Evolutionary conservation across 1,140 invertebrate species (phyloP), one percentile per base, ranked within the genome.

Genomic region (Whitmania pigra): DNA sequence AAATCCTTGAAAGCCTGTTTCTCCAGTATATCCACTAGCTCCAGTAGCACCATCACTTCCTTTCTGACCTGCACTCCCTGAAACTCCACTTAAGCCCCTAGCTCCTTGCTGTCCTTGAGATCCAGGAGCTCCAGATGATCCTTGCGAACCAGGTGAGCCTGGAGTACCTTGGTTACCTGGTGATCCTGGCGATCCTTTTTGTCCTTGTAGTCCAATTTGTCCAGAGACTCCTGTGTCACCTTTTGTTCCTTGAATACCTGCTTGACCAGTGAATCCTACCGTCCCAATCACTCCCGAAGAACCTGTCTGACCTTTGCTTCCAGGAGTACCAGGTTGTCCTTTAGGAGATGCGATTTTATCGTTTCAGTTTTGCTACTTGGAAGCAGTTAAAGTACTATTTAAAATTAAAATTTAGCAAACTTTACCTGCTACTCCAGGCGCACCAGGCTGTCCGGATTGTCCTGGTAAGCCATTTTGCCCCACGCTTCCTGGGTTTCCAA

Each of bases 401-500:
- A 31, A 25, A 36, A n/a, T 22, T 13, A 71, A 22, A 22, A 25
- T n/a, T 29, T 71, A 13, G 17, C 25, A 17, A 4, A 53, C 27
- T n/a, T 25, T 31, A 36, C 60, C 71, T 9, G 36, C 18, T 27
- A 49, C 36, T 29, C 71, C 60, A 25, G 27, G 71, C 15, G 40
- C 7, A 69, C 54, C 60, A 72, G 60, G 71, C n/a, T n/a, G 54
- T 5, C 55, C 71, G 15, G 31, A 53, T 17, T 68, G 67, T 36
- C 67, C 67, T 9, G 67, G 67, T 18, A 68, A 20, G 6, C 67
- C 67, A n/a, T 71, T 71, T 53, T 22, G 25, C 69, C 54, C 49
- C 53, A 29, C 9, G 57, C 18, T 22, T n/a, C 90, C 69, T 7
- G 69, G 40, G 22, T 53, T 55, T 71, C 69, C 69, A 6, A 43